Base-by-base conservation (phyloP, 2,888 invertebrate genomes). In the Pecten maximus region DNA sequence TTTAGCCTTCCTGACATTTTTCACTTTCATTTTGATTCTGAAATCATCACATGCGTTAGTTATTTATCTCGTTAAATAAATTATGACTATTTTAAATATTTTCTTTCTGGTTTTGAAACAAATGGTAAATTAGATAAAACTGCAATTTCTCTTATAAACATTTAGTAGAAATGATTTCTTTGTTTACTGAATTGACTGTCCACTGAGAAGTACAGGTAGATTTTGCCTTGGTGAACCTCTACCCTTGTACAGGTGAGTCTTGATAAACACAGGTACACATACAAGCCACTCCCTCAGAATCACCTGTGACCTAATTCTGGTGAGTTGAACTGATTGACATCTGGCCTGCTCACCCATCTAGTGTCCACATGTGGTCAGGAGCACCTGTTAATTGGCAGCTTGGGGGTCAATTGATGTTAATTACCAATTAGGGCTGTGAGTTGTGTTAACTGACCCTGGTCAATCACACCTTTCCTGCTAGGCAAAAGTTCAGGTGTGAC, bases 241-340 rank as follows among this genome's bases (percentile, higher is more conserved):
- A 28, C 35, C 74, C 74, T 35, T 15, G 28, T 74, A 74, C 74
- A 74, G 74, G 74, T 74, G 28, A 74, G 35, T 35, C 4, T n/a
- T 23, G 28, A 74, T 60, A 74, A 74, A 74, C 74, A 28, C 35
- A 74, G 74, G 74, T 74, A 74, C 74, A 35, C 74, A 35, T 74
- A 74, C 74, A 0, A 35, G 10, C 74, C 74, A 74, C 74, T 74
- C 74, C 74, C 74, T n/a, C n/a, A 35, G 74, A 12, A 23, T 35
- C 74, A 74, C 74, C 28, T 28, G 74, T 74, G 74, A 60, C 60
- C 60, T 60, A 6, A 23, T 2, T 60, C 16, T 23, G n/a, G 6
- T 60, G 60, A 23, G 4, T 23, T 60, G 23, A 60, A 16, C 60
- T 60, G 60, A 60, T 16, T 60, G 60, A 60, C 60, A 60, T n/a